These are phyloP conservation scores for Drosophila anomelani DNA, from an alignment of 2,888 invertebrate species.

Conservation along the genomic window DNA sequence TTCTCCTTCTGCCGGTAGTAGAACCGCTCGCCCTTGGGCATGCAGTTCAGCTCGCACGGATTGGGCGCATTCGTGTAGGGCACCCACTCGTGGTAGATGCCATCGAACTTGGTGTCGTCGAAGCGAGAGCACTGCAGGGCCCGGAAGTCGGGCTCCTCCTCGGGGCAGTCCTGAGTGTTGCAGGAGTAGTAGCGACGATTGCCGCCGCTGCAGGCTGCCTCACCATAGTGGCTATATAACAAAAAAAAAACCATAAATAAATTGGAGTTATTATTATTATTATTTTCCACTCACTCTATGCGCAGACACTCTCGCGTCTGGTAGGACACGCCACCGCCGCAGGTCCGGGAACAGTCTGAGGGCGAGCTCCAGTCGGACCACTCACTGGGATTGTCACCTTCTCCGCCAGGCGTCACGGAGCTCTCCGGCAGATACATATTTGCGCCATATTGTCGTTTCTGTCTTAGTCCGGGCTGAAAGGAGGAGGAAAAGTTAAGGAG, in stretches of 20 bases:
- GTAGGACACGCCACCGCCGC: slow-evolving; percentile 96
- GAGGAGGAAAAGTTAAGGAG: too few relatives aligned
- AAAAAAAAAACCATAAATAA: too few relatives aligned
- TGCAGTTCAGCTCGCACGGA: slow-evolving; percentile 97
- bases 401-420: slow-evolving; percentile 89
- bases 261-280: too few relatives aligned
- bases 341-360: slow-evolving; percentile 94
- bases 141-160: slow-evolving; percentile 91
- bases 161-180: slow-evolving; percentile 95
- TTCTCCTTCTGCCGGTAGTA: slow-evolving; percentile 93
- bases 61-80: slow-evolving; percentile 95
- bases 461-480: slow-evolving; percentile 88
- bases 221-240: slow-evolving; percentile 87
- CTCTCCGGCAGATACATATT: slow-evolving; percentile 90
- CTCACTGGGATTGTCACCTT: slow-evolving; percentile 87
- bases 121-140: slow-evolving; percentile 95
- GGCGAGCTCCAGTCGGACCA: slow-evolving; percentile 95
- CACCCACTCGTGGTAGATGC: slow-evolving; percentile 93
- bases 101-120: slow-evolving; percentile 92
- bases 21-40: slow-evolving; percentile 95
- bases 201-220: slow-evolving; percentile 90
- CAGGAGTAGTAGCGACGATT: slow-evolving; percentile 95
- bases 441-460: slow-evolving; percentile 91
- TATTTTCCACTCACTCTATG: slow-evolving; percentile 85
- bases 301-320: slow-evolving; percentile 92